These are phyloP conservation scores for Turritopsis rubra DNA, from an alignment of 30 jellyfish, hydroid and myxozoan species.

Conservation along the genomic window DNA sequence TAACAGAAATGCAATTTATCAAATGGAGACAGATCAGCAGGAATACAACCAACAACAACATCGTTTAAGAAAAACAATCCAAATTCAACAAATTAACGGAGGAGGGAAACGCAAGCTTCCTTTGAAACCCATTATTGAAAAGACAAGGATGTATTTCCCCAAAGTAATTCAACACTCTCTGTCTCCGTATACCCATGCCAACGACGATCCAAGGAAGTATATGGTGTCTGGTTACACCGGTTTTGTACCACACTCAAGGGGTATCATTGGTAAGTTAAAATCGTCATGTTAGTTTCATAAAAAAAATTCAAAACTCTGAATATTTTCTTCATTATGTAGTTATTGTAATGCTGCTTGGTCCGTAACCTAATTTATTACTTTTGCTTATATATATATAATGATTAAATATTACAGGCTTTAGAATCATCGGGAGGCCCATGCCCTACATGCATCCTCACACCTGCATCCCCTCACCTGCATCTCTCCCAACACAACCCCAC, in stretches of 20 bases:
- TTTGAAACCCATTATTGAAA: slow-evolving; percentile 52
- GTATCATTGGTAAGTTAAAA: slow-evolving; percentile 60
- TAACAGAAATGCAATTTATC: slow-evolving; percentile 39
- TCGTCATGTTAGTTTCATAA: too few species aligned
- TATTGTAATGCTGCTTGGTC: too few species aligned
- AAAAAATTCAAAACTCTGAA: too few species aligned
- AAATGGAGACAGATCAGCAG: slow-evolving; percentile 39
- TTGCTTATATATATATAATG: too few species aligned
- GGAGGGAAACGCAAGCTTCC: slow-evolving; percentile 16
- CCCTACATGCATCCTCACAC: too few species aligned
- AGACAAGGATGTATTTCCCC: slow-evolving; percentile 62
- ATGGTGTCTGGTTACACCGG: slow-evolving; percentile 92
- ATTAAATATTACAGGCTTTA: too few species aligned
- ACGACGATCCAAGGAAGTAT: slow-evolving; percentile 63
- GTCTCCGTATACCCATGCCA: slow-evolving; percentile 53
- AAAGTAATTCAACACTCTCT: slow-evolving; percentile 61
- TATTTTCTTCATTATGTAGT: too few species aligned
- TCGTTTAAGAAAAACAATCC: slow-evolving; percentile 20
- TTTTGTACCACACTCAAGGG: slow-evolving; percentile 77
- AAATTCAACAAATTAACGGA: not conserved
- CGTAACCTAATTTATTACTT: too few species aligned
- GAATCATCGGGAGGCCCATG: too few species aligned
- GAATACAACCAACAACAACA: slow-evolving; percentile 5
- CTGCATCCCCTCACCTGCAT: too few species aligned
- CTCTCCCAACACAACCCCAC: too few species aligned